Evolutionary conservation across 2,113 vertebrate genomes (phyloP), one percentile per base, ranked within the genome.

Genomic region (Xyrauchen texanus): DNA sequence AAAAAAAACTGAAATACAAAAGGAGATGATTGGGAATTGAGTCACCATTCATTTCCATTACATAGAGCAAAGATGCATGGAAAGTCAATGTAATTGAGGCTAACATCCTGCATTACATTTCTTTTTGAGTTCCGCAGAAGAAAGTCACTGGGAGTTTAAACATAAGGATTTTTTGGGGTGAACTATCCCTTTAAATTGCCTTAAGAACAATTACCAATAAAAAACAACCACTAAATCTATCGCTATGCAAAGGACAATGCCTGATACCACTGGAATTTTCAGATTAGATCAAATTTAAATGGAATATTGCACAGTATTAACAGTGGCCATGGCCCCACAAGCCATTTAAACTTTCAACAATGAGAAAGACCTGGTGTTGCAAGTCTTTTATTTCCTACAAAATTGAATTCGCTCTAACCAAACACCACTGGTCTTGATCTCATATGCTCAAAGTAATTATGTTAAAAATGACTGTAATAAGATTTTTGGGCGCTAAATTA

Each of bases 401-500:
- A 79, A 79, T 75, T 69, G 81, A 82, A 75, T 79, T 75, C 8
- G 8, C 49, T 58, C 58, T 7, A 73, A 52, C 68, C 49, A 44
- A 70, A 74, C 8, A 21, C 52, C 13, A 7, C 16, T 8, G 81
- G 60, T 78, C 77, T 83, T 79, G 21, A 79, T 79, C 71, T 79
- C 71, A 21, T 62, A 44, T 67, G 51, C 77, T 79, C 66, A 65
- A 70, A 83, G 52, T 13, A 69, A 13, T 49, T 16, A 57, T 42
- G 58, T 69, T 74, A 79, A 34, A 77, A 79, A 78, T 75, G 49
- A 68, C 76, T 72, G 42, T 79, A 78, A 83, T 55, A 83, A 53
- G 64, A 79, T 79, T 83, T 69, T 76, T 61, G 71, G 66, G 55
- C 61, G 70, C 34, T 76, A 76, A 79, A 82, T 82, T 53, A 71